Conservation (phyloP, 2,113 vertebrate species). For the Carollia perspicillata region DNA sequence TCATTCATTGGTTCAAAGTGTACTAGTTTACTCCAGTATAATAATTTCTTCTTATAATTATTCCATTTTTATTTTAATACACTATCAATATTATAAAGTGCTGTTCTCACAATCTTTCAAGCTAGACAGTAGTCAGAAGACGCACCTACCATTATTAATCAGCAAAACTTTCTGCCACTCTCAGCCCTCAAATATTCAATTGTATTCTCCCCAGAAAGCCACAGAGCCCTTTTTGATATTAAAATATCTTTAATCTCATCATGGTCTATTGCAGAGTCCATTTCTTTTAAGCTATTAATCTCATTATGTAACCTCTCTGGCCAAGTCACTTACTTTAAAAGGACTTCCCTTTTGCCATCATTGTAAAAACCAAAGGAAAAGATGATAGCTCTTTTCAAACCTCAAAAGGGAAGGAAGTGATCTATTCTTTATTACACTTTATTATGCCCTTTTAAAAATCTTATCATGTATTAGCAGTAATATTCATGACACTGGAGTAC, state of each 20-base stretch:
- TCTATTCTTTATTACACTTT: slow-evolving; percentile 70
- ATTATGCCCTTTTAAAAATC: slow-evolving; percentile 75
- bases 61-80: slow-evolving; percentile 3
- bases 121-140: slow-evolving; percentile 19
- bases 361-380: slow-evolving; percentile 60
- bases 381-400: slow-evolving; percentile 62
- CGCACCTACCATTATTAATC: slow-evolving; percentile 12
- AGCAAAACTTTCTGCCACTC: slow-evolving; percentile 35
- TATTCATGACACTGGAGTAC: slow-evolving; percentile 74
- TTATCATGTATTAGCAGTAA: slow-evolving; percentile 76
- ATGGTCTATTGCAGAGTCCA: background rate
- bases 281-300: slow-evolving; percentile 64
- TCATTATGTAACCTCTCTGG: slow-evolving; percentile 48
- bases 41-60: background rate
- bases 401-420: slow-evolving; percentile 69
- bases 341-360: slow-evolving; percentile 51
- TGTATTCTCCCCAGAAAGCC: slow-evolving; percentile 37
- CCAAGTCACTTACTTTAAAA: slow-evolving; percentile 64
- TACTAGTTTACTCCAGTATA: background rate
- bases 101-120: background rate
- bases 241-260: slow-evolving; percentile 71
- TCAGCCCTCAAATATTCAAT: slow-evolving; percentile 45
- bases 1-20: background rate
- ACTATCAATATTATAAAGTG: background rate
- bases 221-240: slow-evolving; percentile 59